Base-by-base conservation (phyloP, 2,888 invertebrate genomes). In the Metallyticus violacea region DNA sequence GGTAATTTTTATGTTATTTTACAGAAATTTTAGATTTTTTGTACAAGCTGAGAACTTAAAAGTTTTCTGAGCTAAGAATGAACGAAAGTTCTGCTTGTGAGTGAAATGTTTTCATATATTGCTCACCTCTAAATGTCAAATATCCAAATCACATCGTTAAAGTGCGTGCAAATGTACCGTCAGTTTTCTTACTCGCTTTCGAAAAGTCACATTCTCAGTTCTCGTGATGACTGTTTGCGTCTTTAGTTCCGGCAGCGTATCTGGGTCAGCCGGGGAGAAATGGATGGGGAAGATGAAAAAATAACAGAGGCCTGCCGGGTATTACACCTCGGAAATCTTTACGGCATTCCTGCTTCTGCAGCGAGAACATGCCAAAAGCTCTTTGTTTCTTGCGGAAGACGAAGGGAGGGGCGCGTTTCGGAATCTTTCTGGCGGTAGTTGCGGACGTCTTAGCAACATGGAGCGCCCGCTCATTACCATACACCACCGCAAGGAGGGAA, bases 401-500 rank as follows among this genome's bases (percentile, higher is more conserved):
- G 40, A 40, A 40, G 40, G 40, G 40, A 40, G 40, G n/a, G n/a
- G n/a, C n/a, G n/a, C n/a, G n/a, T n/a, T n/a, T n/a, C n/a, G n/a
- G n/a, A n/a, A n/a, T n/a, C n/a, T n/a, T n/a, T n/a, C n/a, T n/a
- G 30, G 29, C 29, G 30, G 28, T 80, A 7, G 80, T 30, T 79
- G 28, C 79, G 25, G 81, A 81, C 30, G 40, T 30, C 25, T 28
- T 40, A 26, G 81, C n/a, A 81, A 25, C 29, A 30, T 15, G 81
- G 25, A 29, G 26, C 84, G 80, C 79, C 84, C 79, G 83, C 86
- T 86, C 86, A 86, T 86, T 86, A 86, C 80, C 83, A 83, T 80
- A 83, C 79, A 15, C 86, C 15, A 76, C 84, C 78, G 28, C 80
- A 83, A 26, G 40, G 40, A 62, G 40, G 40, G 40, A 62, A 62